Evolutionary conservation across 2,888 invertebrate genomes (phyloP).

Genomic region (Caenorhabditis doughertyi): DNA sequence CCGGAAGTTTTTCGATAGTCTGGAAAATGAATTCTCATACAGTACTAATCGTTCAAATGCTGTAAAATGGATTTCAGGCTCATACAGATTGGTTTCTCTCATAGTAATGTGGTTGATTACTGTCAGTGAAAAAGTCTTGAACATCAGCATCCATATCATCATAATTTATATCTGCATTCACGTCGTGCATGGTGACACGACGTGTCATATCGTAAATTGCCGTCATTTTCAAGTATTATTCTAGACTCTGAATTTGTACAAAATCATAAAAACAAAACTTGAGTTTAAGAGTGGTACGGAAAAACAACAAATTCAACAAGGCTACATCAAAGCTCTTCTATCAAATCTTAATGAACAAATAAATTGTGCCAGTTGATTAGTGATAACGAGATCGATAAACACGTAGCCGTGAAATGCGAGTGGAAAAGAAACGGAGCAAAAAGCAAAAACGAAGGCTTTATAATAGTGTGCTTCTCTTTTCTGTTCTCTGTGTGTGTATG

Average conservation of each 20-base stretch:
- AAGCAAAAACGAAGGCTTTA: slow-evolving; percentile 40
- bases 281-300: not conserved
- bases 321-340: not conserved
- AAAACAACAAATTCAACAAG: not conserved
- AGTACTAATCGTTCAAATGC: not conserved
- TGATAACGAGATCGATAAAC: slow-evolving; percentile 55
- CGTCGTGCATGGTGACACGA: slow-evolving; percentile 79
- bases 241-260: slow-evolving; percentile 16
- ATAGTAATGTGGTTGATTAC: slow-evolving; percentile 39
- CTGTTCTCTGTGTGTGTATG: slow-evolving; percentile 33
- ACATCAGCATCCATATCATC: slow-evolving; percentile 60
- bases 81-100: slow-evolving; percentile 53
- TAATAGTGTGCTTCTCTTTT: slow-evolving; percentile 44
- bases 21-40: slow-evolving; percentile 68
- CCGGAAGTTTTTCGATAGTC: slow-evolving; percentile 88
- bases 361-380: slow-evolving; percentile 24
- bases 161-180: slow-evolving; percentile 57
- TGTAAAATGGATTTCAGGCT: not conserved
- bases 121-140: slow-evolving; percentile 59
- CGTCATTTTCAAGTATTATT: slow-evolving; percentile 67
- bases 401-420: slow-evolving; percentile 39
- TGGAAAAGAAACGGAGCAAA: slow-evolving; percentile 33
- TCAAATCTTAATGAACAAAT: slow-evolving; percentile 7
- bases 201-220: slow-evolving; percentile 81
- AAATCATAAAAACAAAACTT: not conserved